Percentiles rank a stretch among this genome's conserved stretches.
These are phyloP conservation scores for Cossypha dichroa DNA, from an alignment of 2,797 vertebrate genomes.

Conservation along the genomic window DNA sequence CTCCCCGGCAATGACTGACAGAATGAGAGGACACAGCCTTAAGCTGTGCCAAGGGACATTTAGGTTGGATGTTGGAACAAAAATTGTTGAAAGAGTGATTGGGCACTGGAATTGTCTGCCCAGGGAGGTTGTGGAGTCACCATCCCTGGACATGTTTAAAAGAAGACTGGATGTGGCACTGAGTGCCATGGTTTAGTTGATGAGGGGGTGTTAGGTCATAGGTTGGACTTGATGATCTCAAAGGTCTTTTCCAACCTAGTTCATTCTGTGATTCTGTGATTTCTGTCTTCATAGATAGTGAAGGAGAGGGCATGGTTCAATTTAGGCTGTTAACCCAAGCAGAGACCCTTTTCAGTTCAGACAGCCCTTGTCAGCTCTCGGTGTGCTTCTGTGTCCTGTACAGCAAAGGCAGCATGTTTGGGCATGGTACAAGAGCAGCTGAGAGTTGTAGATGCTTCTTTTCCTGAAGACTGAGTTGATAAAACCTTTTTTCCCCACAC, in stretches of 20 bases:
- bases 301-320: neutral
- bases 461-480: neutral
- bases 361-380: neutral
- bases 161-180: neutral
- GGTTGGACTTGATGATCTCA: neutral
- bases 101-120: neutral
- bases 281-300: neutral
- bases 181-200: neutral
- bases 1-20: neutral
- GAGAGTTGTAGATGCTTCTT: neutral
- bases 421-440: neutral
- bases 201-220: neutral
- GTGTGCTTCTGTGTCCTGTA: neutral
- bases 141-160: fast-evolving
- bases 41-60: neutral
- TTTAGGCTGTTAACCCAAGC: neutral
- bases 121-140: neutral
- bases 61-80: neutral
- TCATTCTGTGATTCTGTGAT: neutral
- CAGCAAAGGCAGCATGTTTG: neutral
- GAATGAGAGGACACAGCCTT: neutral
- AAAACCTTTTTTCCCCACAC: fast-evolving
- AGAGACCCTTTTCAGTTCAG: neutral
- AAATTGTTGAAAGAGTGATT: neutral
- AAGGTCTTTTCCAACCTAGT: neutral